Percentiles rank a stretch among this genome's conserved stretches.
These are phyloP conservation scores for Eclectus roratus DNA, from an alignment of 2,113 vertebrate genomes.

Conservation along the genomic window DNA sequence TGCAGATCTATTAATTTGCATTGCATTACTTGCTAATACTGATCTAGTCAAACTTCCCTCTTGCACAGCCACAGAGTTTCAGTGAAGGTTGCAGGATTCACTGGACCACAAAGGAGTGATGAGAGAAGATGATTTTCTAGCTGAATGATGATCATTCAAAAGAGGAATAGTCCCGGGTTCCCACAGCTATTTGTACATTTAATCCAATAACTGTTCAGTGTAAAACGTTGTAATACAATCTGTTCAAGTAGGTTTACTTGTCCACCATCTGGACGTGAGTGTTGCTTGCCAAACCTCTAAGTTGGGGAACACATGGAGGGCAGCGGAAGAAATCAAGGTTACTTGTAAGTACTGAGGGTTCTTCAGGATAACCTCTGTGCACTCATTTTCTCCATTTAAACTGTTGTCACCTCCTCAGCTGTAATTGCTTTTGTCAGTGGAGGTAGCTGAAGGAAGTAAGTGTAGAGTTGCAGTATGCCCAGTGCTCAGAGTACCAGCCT, in stretches of 20 bases:
- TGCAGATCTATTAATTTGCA: neutral
- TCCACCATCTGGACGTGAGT: constrained; percentile 27
- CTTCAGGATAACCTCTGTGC: neutral
- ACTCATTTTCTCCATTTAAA: neutral
- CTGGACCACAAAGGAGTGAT: neutral
- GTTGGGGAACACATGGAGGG: neutral
- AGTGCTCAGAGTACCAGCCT: neutral
- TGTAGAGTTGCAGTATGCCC: neutral
- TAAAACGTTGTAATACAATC: constrained; percentile 26
- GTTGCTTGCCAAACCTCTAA: constrained; percentile 1
- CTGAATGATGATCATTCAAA: neutral
- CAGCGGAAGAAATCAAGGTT: constrained; percentile 16
- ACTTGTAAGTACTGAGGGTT: neutral
- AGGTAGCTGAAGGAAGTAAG: neutral
- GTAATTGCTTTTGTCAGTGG: neutral
- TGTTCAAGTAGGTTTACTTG: constrained; percentile 39
- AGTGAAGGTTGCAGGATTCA: neutral
- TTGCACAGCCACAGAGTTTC: neutral
- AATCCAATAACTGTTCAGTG: constrained; percentile 38
- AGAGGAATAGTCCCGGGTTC: neutral
- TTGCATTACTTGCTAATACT: neutral
- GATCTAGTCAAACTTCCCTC: neutral
- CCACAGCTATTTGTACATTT: constrained; percentile 24
- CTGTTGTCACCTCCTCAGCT: neutral
- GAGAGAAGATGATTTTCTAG: constrained; percentile 20